Evolutionary conservation across 2,888 invertebrate species (phyloP).

Genomic region (Thelaira solivaga): DNA sequence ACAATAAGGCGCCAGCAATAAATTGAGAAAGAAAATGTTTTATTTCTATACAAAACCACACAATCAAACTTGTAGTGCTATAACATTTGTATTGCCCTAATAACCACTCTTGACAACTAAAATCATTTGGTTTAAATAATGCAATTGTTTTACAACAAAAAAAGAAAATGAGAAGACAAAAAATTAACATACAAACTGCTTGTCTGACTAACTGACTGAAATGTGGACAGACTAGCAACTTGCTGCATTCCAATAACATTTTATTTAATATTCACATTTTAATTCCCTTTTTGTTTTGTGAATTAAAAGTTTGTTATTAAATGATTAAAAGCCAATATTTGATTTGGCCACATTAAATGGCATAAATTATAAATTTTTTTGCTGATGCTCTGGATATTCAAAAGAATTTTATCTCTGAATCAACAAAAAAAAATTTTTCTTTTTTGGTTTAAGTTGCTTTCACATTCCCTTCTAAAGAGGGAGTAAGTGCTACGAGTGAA

Average conservation of each 20-base stretch:
- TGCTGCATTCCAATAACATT: not conserved
- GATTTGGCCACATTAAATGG: slow-evolving; percentile 1
- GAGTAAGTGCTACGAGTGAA: no score
- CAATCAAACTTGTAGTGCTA: not conserved
- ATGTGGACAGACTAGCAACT: not conserved
- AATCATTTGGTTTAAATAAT: slow-evolving; percentile 25
- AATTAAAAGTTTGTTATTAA: not conserved
- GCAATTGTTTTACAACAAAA: slow-evolving; percentile 15
- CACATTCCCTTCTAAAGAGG: no score
- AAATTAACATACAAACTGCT: slow-evolving; percentile 8
- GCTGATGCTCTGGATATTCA: no score
- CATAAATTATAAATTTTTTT: slow-evolving; percentile 27
- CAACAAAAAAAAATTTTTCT: no score
- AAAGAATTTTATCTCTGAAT: not conserved
- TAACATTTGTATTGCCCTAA: slow-evolving; percentile 22
- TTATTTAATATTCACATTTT: slow-evolving; percentile 37
- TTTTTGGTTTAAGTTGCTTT: no score
- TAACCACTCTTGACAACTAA: slow-evolving; percentile 5
- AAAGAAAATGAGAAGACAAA: no score
- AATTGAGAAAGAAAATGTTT: slow-evolving; percentile 7
- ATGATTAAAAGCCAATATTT: slow-evolving; percentile 28
- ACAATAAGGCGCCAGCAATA: slow-evolving; percentile 16
- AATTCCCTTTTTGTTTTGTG: slow-evolving; percentile 18
- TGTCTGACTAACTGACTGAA: no score
- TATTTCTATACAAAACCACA: not conserved